A percentile compares a stretch with the other conserved stretches of the same genome.
Evolutionary conservation across 2,113 vertebrate species (phyloP).

Genomic region (Dipodomys stephensi): DNA sequence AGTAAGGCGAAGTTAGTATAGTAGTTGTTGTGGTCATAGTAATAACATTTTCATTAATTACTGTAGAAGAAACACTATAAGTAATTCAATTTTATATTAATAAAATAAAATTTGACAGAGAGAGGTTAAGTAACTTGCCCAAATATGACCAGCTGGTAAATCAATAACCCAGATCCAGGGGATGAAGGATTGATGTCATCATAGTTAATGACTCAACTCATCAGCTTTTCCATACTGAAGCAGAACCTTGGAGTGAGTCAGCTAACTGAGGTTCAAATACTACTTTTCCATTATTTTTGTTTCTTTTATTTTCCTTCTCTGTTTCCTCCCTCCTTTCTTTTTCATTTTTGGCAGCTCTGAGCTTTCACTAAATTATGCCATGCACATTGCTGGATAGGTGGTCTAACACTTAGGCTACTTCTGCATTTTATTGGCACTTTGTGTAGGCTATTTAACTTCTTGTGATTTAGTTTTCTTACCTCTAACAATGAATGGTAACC

Average conservation of each 20-base stretch:
- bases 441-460: not conserved
- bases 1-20: not conserved
- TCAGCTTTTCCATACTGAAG: not conserved
- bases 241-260: not conserved
- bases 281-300: not conserved
- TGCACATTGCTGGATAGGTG: too few relatives aligned
- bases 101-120: too few relatives aligned
- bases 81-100: too few relatives aligned
- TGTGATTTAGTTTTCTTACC: slow-evolving; percentile 2
- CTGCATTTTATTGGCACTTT: not conserved
- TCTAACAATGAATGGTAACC: not conserved
- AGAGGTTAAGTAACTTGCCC: not conserved
- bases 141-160: not conserved
- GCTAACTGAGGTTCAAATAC: not conserved
- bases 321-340: too few relatives aligned
- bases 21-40: not conserved
- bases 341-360: too few relatives aligned
- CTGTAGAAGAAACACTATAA: not conserved
- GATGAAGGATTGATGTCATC: not conserved
- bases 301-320: too few relatives aligned
- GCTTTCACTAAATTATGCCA: too few relatives aligned
- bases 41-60: not conserved
- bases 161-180: not conserved
- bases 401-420: not conserved
- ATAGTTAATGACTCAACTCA: not conserved